Base-by-base conservation (phyloP, 2,797 vertebrate genomes). In the Platalea minor region DNA sequence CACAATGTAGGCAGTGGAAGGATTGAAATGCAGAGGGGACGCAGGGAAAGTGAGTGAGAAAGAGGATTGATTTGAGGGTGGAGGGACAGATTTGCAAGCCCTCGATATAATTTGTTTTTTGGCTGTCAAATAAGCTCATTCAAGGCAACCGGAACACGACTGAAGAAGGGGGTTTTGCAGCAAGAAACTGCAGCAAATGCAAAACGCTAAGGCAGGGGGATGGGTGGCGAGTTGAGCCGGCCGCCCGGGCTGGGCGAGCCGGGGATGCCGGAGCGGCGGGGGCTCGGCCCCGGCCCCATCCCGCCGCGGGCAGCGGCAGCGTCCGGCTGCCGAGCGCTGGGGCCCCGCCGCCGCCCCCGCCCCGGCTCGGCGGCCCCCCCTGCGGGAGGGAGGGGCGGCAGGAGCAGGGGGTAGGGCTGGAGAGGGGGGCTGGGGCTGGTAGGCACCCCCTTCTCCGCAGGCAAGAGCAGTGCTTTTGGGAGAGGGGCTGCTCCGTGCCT, bases 121-220 rank as follows among this genome's bases (percentile, higher is more conserved):
- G 93, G 97, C 96, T 97, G 97, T 93, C 96, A 92, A 94, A 97
- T 97, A 97, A 97, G 97, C 97, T 98, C 97, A 91, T 97, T 89
- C 92, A 59, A 94, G 90, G 96, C 96, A 91, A 70, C 89, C 76
- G 84, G 97, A 96, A 96, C 96, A 70, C 70, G 88, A 79, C 59
- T 41, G 80, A 63, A 78, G 95, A 77, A 96, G 67, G 91, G 92
- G 93, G 65, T 31, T 93, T 88, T 96, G 93, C 96, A 92, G 95
- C 93, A 59, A 88, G 92, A 77, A 96, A 79, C 75, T 68, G 95
- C 96, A 94, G 94, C 89, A 91, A 96, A 93, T 45, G 91, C 88
- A 51, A 39, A 91, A 20, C 48, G 3, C 35, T 4, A 11, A 67
- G 90, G 85, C 93, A 48, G 89, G 82, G 95, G 84, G 86, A 48